phyloP scores from a whole-genome alignment of 2,113 vertebrate genomes.

The Urocitellus parryii region DNA sequence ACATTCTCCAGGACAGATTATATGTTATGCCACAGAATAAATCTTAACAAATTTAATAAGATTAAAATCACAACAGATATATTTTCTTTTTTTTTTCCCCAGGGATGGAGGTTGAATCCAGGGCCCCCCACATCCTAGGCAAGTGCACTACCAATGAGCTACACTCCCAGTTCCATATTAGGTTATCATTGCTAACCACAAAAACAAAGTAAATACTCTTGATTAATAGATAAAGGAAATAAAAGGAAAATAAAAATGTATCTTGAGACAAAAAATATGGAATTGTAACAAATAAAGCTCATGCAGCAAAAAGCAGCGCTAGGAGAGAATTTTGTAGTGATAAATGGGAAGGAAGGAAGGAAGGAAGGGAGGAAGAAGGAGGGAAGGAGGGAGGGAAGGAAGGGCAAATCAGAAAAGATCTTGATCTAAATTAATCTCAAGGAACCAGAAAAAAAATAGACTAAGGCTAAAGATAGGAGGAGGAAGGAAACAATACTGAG shows the following conservation, averaged over 20 bases:
- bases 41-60: background rate
- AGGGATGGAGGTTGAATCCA: background rate
- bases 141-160: background rate
- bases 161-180: background rate
- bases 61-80: background rate
- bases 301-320: background rate
- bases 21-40: background rate
- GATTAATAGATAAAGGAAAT: background rate
- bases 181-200: background rate
- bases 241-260: background rate
- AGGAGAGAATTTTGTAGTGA: background rate
- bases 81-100: background rate
- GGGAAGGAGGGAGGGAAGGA: no score
- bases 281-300: background rate
- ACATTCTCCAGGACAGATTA: background rate
- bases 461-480: background rate
- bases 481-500: background rate
- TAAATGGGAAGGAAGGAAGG: no score
- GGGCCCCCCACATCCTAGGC: background rate
- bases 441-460: background rate
- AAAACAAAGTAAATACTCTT: background rate
- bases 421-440: background rate
- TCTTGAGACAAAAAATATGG: background rate
- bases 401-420: background rate
- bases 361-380: no score